phyloP scores from a whole-genome alignment of 2,888 invertebrate species.

The Agelastica alni region DNA sequence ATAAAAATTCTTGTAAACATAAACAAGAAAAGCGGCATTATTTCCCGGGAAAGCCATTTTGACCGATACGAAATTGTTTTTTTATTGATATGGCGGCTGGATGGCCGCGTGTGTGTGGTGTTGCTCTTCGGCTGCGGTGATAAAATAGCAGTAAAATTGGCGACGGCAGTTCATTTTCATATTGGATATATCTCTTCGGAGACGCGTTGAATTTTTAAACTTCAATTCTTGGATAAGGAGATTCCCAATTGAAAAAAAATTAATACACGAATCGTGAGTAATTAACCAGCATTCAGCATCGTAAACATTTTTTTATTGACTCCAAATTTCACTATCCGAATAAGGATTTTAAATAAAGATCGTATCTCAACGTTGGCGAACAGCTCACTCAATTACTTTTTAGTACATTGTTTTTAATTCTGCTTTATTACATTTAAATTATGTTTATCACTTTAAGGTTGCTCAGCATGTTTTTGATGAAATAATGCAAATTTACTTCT shows the following conservation, averaged over 20 bases:
- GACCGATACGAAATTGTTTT: constrained; percentile 34
- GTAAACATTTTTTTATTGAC: no score
- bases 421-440: no score
- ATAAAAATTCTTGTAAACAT: constrained; percentile 38
- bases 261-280: no score
- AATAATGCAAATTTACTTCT: no score
- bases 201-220: constrained; percentile 30
- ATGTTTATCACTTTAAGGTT: no score
- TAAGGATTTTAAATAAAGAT: no score
- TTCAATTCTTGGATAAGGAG: constrained; percentile 23
- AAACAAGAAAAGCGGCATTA: constrained; percentile 36
- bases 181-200: constrained; percentile 25
- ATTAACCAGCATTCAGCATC: no score
- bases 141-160: constrained; percentile 30
- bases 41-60: constrained; percentile 37
- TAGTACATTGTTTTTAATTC: no score
- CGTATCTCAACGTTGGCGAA: no score
- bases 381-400: no score
- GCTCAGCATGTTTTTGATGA: no score
- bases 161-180: constrained; percentile 28
- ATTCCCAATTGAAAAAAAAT: constrained; percentile 1
- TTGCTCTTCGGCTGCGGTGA: constrained; percentile 26
- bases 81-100: constrained; percentile 32
- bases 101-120: constrained; percentile 21
- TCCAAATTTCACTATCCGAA: no score